Evolutionary conservation across 2,888 invertebrate genomes (phyloP).

Genomic region (Cryptosula pallasiana): DNA sequence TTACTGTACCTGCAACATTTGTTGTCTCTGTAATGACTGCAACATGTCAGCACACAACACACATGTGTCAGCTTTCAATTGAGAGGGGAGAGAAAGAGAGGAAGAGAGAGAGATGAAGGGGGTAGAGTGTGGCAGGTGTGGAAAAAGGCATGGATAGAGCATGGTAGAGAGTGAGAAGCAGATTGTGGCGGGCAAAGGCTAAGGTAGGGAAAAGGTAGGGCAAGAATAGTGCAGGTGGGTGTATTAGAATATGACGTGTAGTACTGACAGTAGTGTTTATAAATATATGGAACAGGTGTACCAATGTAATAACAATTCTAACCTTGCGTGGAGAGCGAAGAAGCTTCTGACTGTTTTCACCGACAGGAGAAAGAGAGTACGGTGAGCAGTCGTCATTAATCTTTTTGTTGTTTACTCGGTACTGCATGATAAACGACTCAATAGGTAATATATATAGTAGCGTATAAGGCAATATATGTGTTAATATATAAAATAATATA

Average conservation of each 20-base stretch:
- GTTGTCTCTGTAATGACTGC: too few species aligned
- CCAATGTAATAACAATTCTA: conserved; percentile 10
- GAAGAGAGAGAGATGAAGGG: neutral
- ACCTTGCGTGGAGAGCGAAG: conserved; percentile 85
- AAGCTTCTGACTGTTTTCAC: conserved; percentile 88
- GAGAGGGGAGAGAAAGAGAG: neutral
- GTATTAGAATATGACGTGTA: conserved; percentile 23
- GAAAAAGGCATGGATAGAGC: neutral
- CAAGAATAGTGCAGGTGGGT: neutral
- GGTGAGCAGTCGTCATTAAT: conserved; percentile 61
- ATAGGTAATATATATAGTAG: too few species aligned
- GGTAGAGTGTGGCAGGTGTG: neutral
- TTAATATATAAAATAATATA: too few species aligned
- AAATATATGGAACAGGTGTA: neutral
- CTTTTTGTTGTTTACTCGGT: conserved; percentile 44
- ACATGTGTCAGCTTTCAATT: too few species aligned
- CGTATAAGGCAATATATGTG: too few species aligned
- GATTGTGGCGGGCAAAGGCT: neutral
- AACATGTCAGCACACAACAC: too few species aligned
- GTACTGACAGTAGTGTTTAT: conserved; percentile 6
- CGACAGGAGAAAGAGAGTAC: conserved; percentile 90
- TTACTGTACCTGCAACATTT: too few species aligned
- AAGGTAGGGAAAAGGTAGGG: neutral
- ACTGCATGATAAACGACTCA: conserved; percentile 34
- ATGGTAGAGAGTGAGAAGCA: neutral